Percentiles rank a stretch among this genome's conserved stretches.
phyloP scores from a whole-genome alignment of 2,113 vertebrate species.

The Cairina moschata region DNA sequence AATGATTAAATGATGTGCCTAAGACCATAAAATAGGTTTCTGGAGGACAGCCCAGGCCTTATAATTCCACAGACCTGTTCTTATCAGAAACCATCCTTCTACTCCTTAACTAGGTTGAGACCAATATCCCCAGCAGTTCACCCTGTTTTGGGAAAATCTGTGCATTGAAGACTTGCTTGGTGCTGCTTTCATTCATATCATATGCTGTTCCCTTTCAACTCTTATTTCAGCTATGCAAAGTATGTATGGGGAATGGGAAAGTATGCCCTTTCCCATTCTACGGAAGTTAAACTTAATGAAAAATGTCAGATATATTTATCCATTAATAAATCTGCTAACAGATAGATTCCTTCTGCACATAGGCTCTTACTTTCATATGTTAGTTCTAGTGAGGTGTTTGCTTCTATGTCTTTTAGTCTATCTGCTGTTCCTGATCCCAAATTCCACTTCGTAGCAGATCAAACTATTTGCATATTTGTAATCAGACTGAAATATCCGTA shows the following conservation, averaged over 20 bases:
- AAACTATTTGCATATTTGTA: neutral
- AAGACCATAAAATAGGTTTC: neutral
- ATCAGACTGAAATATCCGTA: neutral
- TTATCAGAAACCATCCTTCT: neutral
- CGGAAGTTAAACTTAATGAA: neutral
- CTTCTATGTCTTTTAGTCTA: neutral
- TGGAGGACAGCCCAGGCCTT: neutral
- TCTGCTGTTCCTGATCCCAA: neutral
- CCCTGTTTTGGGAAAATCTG: neutral
- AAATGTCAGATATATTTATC: neutral
- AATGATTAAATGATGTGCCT: slow-evolving; percentile 4
- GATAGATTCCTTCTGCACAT: neutral
- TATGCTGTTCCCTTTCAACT: neutral
- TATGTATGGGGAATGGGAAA: neutral
- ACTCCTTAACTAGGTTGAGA: neutral
- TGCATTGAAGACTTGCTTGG: neutral
- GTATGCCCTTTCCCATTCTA: neutral
- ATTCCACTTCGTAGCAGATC: neutral
- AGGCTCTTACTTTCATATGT: neutral
- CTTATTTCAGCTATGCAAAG: neutral
- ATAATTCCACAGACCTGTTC: neutral
- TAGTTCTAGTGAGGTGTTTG: neutral
- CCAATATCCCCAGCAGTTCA: neutral
- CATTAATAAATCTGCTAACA: neutral
- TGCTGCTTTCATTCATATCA: neutral